Evolutionary conservation across 2,797 vertebrate genomes (phyloP).

Genomic region (Acanthurus tractus): DNA sequence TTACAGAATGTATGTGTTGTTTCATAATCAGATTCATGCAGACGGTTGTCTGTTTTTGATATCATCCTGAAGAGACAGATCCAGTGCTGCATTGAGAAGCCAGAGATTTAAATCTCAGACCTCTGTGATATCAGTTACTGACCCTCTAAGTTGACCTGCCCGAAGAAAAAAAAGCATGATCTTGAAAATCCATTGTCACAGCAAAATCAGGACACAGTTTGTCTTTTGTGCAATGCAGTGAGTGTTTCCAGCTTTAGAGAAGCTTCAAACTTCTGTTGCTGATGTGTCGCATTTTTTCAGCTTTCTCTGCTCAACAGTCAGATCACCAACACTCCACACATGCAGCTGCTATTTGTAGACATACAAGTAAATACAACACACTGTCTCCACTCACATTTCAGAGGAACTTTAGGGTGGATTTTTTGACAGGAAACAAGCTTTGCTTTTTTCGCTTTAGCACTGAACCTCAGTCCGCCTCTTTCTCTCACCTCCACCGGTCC

Average conservation of each 20-base stretch:
- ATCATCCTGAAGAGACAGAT: background rate
- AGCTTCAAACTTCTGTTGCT: background rate
- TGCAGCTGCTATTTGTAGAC: constrained; percentile 32
- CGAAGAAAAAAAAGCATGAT: background rate
- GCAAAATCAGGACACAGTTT: constrained; percentile 15
- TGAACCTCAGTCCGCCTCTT: constrained; percentile 41
- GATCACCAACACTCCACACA: constrained; percentile 13
- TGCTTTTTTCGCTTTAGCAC: constrained; percentile 11
- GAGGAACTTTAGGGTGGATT: constrained; percentile 26
- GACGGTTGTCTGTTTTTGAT: background rate
- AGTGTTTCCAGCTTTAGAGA: background rate
- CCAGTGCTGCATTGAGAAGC: background rate
- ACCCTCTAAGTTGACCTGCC: background rate
- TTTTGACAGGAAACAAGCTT: constrained; percentile 48
- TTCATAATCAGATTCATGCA: background rate
- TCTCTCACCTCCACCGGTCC: constrained; percentile 40
- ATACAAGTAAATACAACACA: constrained; percentile 31
- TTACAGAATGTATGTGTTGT: background rate
- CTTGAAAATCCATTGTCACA: constrained; percentile 13
- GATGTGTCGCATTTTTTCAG: background rate
- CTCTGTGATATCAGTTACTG: background rate
- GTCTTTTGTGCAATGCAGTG: background rate
- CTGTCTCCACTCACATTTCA: constrained; percentile 32
- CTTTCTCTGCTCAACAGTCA: constrained; percentile 15
- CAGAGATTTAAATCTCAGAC: background rate